Percentiles rank a stretch among this genome's conserved stretches.
These are phyloP conservation scores for Eledona agricola DNA, from an alignment of 2,888 invertebrate genomes.

Conservation along the genomic window DNA sequence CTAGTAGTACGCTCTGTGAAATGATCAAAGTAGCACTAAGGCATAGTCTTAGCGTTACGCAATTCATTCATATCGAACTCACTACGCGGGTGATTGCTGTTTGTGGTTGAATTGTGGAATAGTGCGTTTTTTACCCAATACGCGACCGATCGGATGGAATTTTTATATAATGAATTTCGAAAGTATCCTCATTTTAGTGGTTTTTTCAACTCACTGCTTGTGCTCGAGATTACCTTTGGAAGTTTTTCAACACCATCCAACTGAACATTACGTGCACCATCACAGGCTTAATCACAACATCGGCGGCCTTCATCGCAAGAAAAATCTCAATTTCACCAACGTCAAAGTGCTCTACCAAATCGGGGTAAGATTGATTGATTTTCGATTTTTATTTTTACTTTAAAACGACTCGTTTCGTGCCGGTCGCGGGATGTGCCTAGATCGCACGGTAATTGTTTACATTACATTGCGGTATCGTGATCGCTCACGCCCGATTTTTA, in stretches of 20 bases:
- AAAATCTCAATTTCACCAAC: slow-evolving; percentile 64
- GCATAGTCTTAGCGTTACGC: slow-evolving; percentile 52
- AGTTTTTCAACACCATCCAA: slow-evolving; percentile 62
- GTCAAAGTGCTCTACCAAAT: slow-evolving; percentile 77
- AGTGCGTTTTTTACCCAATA: slow-evolving; percentile 30
- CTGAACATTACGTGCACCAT: slow-evolving; percentile 57
- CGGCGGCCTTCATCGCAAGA: slow-evolving; percentile 66
- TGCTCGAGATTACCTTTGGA: slow-evolving; percentile 64
- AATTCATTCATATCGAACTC: slow-evolving; percentile 49
- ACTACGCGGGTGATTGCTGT: slow-evolving; percentile 33
- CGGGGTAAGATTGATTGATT: slow-evolving; percentile 69
- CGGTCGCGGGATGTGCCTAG: slow-evolving; percentile 8
- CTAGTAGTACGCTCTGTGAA: slow-evolving; percentile 57
- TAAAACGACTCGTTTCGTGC: slow-evolving; percentile 15
- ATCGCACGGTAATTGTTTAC: slow-evolving; percentile 16
- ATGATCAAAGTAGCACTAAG: slow-evolving; percentile 54
- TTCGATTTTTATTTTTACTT: slow-evolving; percentile 13
- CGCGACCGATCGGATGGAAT: slow-evolving; percentile 23
- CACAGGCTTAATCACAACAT: slow-evolving; percentile 66
- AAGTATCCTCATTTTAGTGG: slow-evolving; percentile 47
- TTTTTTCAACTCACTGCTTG: slow-evolving; percentile 43
- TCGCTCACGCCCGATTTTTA: too few relatives aligned
- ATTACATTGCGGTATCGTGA: slow-evolving; percentile 15
- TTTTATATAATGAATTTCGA: slow-evolving; percentile 47
- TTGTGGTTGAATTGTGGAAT: slow-evolving; percentile 25